Base-by-base conservation (phyloP, 2,888 invertebrate genomes). In the Leptopilina drosophilae region DNA sequence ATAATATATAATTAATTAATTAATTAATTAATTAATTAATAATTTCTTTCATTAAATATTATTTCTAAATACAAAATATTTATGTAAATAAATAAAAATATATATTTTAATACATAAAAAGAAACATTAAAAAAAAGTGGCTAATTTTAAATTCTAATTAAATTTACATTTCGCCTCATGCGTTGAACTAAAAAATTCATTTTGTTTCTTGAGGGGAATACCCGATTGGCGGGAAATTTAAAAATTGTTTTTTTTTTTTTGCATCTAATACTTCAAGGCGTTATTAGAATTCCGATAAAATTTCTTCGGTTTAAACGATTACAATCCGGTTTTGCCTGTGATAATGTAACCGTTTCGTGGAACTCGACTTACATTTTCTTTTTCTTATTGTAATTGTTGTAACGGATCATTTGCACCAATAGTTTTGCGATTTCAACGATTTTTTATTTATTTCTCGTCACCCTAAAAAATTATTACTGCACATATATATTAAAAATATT, bases 341-440 rank as follows among this genome's bases (percentile, higher is more conserved):
- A 69, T 49, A 14, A 69, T 14, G 69, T 33, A 69, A 26, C 69
- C 26, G 69, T 33, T 69, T 7, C 26, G 53, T 62, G 20, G 62
- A 62, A 7, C 26, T 67, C 49, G 20, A 67, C 49, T 46, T 15
- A 69, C 53, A 49, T 26, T 69, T 14, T 12, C 7, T 14, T 12
- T 14, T 20, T 69, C 49, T 69, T 26, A 26, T 53, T 46, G 20
- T 49, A 26, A 69, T 69, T 53, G 69, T 69, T 69, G 20, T 69
- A 53, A 69, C 26, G 69, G 69, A 12, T 69, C 49, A 49, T 69
- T 26, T 49, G 53, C 53, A 33, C 53, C 49, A 49, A 9, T 26
- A 69, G 49, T 26, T 26, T 49, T n/a, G 69, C 53, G 8, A 49
- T 20, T 26, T 2, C 7, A 53, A 4, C 53, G 14, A 69, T 14